Conservation (phyloP, 2,888 invertebrate genomes). For the Mechanitis messenoides region DNA sequence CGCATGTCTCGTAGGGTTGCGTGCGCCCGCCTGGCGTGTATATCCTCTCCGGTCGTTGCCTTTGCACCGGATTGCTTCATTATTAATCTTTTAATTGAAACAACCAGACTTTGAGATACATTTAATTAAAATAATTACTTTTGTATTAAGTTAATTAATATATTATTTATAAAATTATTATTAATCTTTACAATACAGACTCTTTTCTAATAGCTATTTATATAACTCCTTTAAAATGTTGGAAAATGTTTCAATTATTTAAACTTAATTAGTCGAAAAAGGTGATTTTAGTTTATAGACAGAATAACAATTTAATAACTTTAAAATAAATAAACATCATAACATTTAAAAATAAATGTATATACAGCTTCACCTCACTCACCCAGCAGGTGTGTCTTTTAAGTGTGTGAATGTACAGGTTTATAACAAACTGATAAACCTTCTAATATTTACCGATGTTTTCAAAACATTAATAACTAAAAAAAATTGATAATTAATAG, state of each 20-base stretch:
- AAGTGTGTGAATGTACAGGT: conserved; percentile 67
- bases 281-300: too few relatives aligned
- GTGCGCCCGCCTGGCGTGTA: conserved; percentile 57
- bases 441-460: conserved; percentile 11
- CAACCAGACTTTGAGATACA: conserved; percentile 26
- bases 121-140: conserved; percentile 19
- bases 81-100: conserved; percentile 66
- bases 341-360: conserved; percentile 8
- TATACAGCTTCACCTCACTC: conserved; percentile 49
- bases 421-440: conserved; percentile 39
- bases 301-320: too few relatives aligned
- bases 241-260: too few relatives aligned
- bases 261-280: too few relatives aligned
- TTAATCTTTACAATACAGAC: too few relatives aligned
- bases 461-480: too few relatives aligned
- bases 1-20: conserved; percentile 67
- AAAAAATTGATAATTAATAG: neutral
- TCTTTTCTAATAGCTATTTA: too few relatives aligned
- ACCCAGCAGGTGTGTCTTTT: conserved; percentile 37
- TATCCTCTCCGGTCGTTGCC: conserved; percentile 61
- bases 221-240: too few relatives aligned
- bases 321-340: too few relatives aligned
- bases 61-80: conserved; percentile 48
- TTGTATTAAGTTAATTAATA: conserved; percentile 8
- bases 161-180: too few relatives aligned